Evolutionary conservation across 2,113 vertebrate genomes (phyloP).

Genomic region (Ascaphus truei): DNA sequence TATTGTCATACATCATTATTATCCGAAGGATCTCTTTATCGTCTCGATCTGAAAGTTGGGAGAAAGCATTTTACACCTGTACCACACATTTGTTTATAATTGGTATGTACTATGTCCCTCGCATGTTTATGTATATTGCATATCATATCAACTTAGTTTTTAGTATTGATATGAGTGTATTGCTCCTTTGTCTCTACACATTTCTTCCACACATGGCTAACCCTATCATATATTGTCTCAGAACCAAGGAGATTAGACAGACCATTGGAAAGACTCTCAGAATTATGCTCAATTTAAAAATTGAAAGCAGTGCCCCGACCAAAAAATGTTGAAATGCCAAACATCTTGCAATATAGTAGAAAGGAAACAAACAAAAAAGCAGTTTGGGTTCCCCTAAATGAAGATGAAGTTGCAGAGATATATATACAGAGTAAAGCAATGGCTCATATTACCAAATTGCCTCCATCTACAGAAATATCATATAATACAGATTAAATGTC

Average conservation of each 20-base stretch:
- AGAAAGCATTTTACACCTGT: slow-evolving; percentile 12
- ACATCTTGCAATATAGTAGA: no score
- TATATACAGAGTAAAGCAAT: no score
- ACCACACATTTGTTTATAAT: not conserved
- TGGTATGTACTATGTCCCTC: not conserved
- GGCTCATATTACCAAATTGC: no score
- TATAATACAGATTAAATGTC: no score
- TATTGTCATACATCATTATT: not conserved
- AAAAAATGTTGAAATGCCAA: no score
- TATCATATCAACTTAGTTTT: not conserved
- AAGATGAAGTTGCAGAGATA: no score
- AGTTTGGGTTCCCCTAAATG: no score
- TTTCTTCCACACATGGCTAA: not conserved
- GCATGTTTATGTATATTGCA: not conserved
- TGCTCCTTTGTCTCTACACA: not conserved
- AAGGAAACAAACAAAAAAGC: no score
- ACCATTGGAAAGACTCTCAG: not conserved
- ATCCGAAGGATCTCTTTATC: not conserved
- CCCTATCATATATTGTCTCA: slow-evolving; percentile 4
- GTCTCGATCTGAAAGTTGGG: not conserved
- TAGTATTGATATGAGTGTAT: not conserved
- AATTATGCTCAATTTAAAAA: no score
- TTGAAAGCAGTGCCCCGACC: no score
- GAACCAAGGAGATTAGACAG: not conserved
- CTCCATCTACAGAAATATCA: no score